These are phyloP conservation scores for Aphelinus certus DNA, from an alignment of 1,140 invertebrate genomes.

Conservation along the genomic window DNA sequence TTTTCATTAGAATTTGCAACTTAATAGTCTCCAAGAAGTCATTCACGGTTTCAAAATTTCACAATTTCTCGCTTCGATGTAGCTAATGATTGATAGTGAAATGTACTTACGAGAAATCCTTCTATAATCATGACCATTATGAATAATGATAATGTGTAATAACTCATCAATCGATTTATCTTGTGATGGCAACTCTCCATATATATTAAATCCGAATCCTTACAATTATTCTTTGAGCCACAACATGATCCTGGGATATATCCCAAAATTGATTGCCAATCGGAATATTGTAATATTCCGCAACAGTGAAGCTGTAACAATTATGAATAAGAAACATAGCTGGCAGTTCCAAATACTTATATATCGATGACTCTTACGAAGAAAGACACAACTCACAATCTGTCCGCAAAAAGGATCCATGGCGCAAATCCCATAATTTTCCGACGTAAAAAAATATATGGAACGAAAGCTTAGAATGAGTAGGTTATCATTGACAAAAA, in stretches of 20 bases:
- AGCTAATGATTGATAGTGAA: not conserved
- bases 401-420: too few species aligned
- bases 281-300: not conserved
- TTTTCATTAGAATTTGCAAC: too few species aligned
- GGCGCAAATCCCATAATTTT: too few species aligned
- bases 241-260: conserved; percentile 3
- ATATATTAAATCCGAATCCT: not conserved
- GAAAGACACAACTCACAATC: too few species aligned
- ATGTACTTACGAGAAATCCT: conserved; percentile 1
- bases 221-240: not conserved
- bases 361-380: too few species aligned
- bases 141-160: not conserved
- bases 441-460: too few species aligned
- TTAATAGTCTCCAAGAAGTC: too few species aligned
- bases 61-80: not conserved
- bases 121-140: not conserved
- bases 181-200: not conserved
- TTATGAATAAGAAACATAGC: not conserved
- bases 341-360: too few species aligned
- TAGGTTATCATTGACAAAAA: too few species aligned
- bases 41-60: not conserved
- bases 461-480: too few species aligned
- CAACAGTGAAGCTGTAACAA: not conserved
- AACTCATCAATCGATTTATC: not conserved
- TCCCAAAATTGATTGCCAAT: not conserved